These are phyloP conservation scores for Microchrysa polita DNA, from an alignment of 2,888 invertebrate genomes.

Conservation along the genomic window DNA sequence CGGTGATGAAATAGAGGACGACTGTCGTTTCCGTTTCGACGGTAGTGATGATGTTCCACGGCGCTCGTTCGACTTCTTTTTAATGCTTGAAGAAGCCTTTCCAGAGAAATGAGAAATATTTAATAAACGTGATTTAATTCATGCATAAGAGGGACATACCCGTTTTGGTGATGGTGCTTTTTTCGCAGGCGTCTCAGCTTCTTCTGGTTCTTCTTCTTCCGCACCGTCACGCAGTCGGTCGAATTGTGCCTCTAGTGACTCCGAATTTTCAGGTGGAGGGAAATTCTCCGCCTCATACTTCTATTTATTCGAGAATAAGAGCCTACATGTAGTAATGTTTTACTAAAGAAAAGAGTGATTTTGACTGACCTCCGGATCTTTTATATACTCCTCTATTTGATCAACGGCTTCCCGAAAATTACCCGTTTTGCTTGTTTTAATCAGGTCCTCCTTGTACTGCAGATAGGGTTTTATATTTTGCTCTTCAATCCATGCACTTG, in stretches of 20 bases:
- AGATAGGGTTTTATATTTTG: constrained; percentile 83
- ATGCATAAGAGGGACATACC: constrained; percentile 48
- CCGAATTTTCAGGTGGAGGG: background rate
- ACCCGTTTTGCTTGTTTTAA: constrained; percentile 77
- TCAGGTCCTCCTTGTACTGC: constrained; percentile 79
- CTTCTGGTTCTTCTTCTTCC: background rate
- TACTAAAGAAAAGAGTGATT: too few relatives aligned
- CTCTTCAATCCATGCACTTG: constrained; percentile 91
- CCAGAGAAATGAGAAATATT: too few relatives aligned
- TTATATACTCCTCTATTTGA: constrained; percentile 82
- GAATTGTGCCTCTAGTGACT: constrained; percentile 74
- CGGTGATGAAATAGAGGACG: constrained; percentile 66
- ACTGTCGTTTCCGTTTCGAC: constrained; percentile 65
- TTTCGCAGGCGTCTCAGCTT: constrained; percentile 49
- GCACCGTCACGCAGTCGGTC: constrained; percentile 73
- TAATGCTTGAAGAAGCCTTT: constrained; percentile 57
- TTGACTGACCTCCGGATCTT: constrained; percentile 67
- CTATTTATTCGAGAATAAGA: constrained; percentile 6
- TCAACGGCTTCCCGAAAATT: constrained; percentile 82
- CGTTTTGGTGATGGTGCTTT: constrained; percentile 51
- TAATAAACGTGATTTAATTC: constrained; percentile 36
- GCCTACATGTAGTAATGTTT: too few relatives aligned
- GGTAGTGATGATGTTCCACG: constrained; percentile 61
- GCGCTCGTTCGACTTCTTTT: constrained; percentile 64
- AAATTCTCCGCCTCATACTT: constrained; percentile 45